Evolutionary conservation across 2,113 vertebrate species (phyloP).

Genomic region (Globicephala melas): DNA sequence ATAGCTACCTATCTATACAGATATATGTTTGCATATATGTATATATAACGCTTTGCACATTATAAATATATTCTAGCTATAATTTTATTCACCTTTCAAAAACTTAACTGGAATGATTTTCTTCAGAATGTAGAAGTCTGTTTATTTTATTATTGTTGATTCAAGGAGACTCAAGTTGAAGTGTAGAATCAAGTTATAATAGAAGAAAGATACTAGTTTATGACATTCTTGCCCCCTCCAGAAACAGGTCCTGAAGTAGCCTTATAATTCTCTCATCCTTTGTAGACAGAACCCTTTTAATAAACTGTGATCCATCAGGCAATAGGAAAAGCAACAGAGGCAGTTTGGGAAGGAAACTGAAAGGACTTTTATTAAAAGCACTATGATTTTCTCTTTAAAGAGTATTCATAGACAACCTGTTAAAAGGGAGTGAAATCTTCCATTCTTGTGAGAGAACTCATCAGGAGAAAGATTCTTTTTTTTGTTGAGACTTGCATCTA

Average conservation of each 20-base stretch:
- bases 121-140: not conserved
- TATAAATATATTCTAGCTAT: not conserved
- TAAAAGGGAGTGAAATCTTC: not conserved
- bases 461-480: not conserved
- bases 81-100: not conserved
- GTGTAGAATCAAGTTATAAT: not conserved
- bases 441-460: not conserved
- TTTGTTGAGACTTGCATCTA: not conserved
- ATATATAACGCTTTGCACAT: not conserved
- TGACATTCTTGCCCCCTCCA: not conserved
- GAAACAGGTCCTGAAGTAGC: not conserved
- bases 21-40: not conserved
- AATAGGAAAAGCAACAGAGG: not conserved
- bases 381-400: slow-evolving; percentile 19
- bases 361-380: not conserved
- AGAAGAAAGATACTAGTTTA: not conserved
- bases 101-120: not conserved
- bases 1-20: not conserved
- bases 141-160: not conserved
- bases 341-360: not conserved
- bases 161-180: not conserved
- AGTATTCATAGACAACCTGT: not conserved
- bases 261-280: not conserved
- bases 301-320: not conserved
- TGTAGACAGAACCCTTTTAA: not conserved